Evolutionary conservation across 2,113 vertebrate species (phyloP).

Genomic region (Notothenia rossii): DNA sequence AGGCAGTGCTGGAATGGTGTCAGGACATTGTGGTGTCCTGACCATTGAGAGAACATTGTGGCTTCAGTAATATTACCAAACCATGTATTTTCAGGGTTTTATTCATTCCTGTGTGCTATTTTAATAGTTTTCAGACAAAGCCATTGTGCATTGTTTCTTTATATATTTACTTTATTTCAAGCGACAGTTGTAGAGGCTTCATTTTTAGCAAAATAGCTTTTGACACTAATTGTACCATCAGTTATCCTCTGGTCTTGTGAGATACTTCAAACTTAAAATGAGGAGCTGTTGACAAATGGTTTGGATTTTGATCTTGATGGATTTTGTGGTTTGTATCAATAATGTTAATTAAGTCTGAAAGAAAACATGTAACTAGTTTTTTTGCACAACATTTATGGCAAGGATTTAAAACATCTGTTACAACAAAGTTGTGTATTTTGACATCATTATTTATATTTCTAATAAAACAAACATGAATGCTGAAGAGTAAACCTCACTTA

Average conservation of each 20-base stretch:
- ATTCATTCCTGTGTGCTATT: constrained; percentile 8
- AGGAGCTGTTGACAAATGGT: constrained; percentile 3
- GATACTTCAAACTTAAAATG: constrained; percentile 1
- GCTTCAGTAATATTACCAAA: constrained; percentile 17
- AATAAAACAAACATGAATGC: too few relatives aligned
- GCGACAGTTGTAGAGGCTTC: constrained; percentile 15
- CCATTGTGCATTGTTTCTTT: constrained; percentile 6
- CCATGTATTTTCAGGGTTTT: constrained; percentile 7
- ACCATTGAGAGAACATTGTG: constrained; percentile 15
- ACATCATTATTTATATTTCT: neutral
- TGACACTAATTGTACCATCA: constrained; percentile 2
- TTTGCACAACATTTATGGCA: neutral
- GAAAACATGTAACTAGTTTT: neutral
- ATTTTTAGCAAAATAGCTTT: constrained; percentile 3
- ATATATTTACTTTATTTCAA: neutral
- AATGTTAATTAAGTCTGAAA: neutral
- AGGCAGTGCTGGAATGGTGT: constrained; percentile 35
- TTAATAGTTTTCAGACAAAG: constrained; percentile 11
- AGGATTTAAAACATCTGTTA: neutral
- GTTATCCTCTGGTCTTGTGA: constrained; percentile 5
- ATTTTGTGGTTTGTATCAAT: neutral
- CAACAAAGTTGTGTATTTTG: too few relatives aligned
- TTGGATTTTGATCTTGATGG: constrained; percentile 1
- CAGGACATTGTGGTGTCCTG: constrained; percentile 19
- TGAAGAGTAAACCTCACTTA: neutral